These are phyloP conservation scores for Sebastes oblongus DNA, from an alignment of 2,797 vertebrate species.

Conservation along the genomic window DNA sequence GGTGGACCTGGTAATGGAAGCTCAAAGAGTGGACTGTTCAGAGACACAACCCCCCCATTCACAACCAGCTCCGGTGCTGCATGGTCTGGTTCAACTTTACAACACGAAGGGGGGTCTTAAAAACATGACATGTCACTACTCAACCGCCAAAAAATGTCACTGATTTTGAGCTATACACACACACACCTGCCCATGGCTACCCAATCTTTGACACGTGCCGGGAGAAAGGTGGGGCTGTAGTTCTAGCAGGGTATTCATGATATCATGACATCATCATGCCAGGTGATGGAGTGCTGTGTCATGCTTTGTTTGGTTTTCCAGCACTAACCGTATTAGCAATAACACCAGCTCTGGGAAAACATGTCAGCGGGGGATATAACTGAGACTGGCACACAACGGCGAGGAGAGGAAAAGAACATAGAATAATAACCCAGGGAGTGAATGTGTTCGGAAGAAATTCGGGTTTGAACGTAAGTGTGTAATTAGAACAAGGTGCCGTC, in stretches of 20 bases:
- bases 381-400: constrained; percentile 7
- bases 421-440: constrained; percentile 33
- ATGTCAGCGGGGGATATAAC: constrained; percentile 53
- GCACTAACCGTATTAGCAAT: constrained; percentile 59
- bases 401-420: constrained; percentile 16
- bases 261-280: constrained; percentile 69
- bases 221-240: constrained; percentile 19
- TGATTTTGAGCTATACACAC: constrained; percentile 24
- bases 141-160: constrained; percentile 48
- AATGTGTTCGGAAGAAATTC: constrained; percentile 32
- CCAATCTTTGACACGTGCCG: constrained; percentile 37
- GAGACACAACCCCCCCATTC: constrained; percentile 64
- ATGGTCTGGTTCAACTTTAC: constrained; percentile 75
- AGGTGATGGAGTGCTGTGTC: constrained; percentile 77
- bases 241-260: constrained; percentile 51
- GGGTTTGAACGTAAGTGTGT: constrained; percentile 10
- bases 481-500: constrained; percentile 55
- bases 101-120: constrained; percentile 52
- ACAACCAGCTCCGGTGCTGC: constrained; percentile 47
- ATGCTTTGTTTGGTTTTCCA: constrained; percentile 80
- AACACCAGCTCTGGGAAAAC: constrained; percentile 67
- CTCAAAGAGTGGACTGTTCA: constrained; percentile 73
- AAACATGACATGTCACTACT: constrained; percentile 69
- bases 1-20: constrained; percentile 45
- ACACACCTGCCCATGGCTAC: constrained; percentile 21